A percentile compares a stretch with the other conserved stretches of the same genome.
Conservation (phyloP, 2,797 vertebrate genomes). For the Philypnodon macrostomus region DNA sequence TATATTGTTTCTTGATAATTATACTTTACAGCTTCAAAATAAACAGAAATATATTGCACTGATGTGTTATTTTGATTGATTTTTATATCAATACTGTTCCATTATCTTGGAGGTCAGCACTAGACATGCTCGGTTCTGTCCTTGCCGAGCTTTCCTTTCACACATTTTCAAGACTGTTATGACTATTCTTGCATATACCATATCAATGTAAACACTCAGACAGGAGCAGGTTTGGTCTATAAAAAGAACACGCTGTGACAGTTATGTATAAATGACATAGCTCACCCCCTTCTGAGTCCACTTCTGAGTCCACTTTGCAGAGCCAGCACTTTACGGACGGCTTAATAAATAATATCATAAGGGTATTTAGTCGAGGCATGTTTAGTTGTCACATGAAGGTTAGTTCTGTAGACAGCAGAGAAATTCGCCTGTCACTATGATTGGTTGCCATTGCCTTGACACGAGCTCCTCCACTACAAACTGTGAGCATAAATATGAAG, state of each 20-base stretch:
- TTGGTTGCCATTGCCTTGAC: neutral
- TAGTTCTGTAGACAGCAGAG: neutral
- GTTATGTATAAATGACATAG: slow-evolving; percentile 1
- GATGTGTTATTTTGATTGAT: no score
- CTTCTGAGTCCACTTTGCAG: neutral
- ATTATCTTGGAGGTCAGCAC: no score
- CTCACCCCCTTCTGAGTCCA: neutral
- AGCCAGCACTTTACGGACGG: slow-evolving; percentile 3
- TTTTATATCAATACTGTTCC: no score
- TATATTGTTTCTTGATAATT: no score
- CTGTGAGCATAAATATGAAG: neutral
- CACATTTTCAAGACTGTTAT: no score
- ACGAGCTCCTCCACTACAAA: neutral
- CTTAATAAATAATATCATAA: slow-evolving; percentile 1
- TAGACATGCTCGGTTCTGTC: no score
- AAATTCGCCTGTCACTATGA: neutral
- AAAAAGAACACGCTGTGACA: neutral
- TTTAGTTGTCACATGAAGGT: neutral
- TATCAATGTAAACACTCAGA: neutral
- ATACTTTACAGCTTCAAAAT: no score
- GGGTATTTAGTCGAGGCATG: neutral
- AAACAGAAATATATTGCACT: no score
- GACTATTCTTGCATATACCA: no score
- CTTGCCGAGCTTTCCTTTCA: no score
- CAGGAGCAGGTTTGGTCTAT: slow-evolving; percentile 4